These are phyloP conservation scores for Cyphotilapia sp. DNA, from an alignment of 2,113 vertebrate genomes.

Conservation along the genomic window DNA sequence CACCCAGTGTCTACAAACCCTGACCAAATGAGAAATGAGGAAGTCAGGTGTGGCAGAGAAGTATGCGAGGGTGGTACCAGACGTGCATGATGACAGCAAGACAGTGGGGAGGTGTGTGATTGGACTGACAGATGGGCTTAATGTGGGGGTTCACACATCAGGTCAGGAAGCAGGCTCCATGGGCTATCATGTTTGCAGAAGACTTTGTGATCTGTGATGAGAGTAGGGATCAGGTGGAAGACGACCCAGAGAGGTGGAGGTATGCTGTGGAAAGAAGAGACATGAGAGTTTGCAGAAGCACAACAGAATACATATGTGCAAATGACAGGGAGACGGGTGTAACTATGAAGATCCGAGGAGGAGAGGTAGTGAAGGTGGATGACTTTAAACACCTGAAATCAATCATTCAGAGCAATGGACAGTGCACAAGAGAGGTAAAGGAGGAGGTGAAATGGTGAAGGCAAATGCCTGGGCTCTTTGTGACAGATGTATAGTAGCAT, in stretches of 20 bases:
- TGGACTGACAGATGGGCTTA: not conserved
- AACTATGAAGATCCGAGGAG: not conserved
- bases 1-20: rapidly evolving
- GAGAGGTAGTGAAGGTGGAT: not conserved
- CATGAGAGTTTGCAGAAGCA: not conserved
- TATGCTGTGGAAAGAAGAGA: not conserved
- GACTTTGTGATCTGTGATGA: not conserved
- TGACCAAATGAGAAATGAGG: not conserved
- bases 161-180: not conserved
- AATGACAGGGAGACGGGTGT: not conserved
- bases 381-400: not conserved
- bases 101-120: not conserved
- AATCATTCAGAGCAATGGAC: not conserved
- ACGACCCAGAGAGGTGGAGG: not conserved
- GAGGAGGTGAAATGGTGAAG: not conserved
- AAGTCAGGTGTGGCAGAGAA: not conserved
- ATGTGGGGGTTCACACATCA: not conserved
- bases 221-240: not conserved
- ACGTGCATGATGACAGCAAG: rapidly evolving
- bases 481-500: not conserved
- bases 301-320: not conserved
- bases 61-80: not conserved
- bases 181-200: not conserved
- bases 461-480: not conserved
- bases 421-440: not conserved